phyloP scores from a whole-genome alignment of 1,140 invertebrate species.

The Bradynema listronoti region DNA sequence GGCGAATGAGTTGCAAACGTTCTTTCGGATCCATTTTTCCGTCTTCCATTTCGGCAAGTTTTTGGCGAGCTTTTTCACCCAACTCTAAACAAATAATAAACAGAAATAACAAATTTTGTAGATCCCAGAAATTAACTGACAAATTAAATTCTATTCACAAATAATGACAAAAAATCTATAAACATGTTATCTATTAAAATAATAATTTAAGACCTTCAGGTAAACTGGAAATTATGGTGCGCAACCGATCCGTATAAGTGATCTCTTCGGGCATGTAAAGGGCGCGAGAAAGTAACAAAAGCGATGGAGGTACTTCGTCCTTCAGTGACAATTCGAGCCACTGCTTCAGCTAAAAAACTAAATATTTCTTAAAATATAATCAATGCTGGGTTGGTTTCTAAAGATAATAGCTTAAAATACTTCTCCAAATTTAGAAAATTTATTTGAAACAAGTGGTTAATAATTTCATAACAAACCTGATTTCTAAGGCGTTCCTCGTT shows the following conservation, averaged over 20 bases:
- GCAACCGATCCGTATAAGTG: conserved; percentile 47
- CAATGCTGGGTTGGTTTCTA: no score
- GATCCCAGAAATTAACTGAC: no score
- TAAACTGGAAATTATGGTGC: conserved; percentile 39
- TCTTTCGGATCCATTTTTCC: conserved; percentile 51
- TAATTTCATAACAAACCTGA: conserved; percentile 64
- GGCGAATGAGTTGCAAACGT: conserved; percentile 43
- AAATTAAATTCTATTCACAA: no score
- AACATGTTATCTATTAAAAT: conserved; percentile 2
- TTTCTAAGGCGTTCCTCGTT: conserved; percentile 75
- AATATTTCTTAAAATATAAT: neutral
- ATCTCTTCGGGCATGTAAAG: conserved; percentile 61
- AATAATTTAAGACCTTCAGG: conserved; percentile 38
- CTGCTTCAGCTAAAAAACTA: conserved; percentile 65
- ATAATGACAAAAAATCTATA: conserved; percentile 23
- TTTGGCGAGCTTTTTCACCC: conserved; percentile 52
- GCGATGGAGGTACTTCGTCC: conserved; percentile 85
- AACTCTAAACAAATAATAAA: no score
- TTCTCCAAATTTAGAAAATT: no score
- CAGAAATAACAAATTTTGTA: no score
- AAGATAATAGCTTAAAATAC: no score
- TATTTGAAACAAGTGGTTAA: neutral
- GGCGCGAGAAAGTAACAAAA: conserved; percentile 82
- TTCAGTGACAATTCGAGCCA: conserved; percentile 93
- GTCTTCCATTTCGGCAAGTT: conserved; percentile 54